A percentile compares a stretch with the other conserved stretches of the same genome.
Conservation (phyloP, 2,113 vertebrate species). For the Tympanuchus pallidicinctus region DNA sequence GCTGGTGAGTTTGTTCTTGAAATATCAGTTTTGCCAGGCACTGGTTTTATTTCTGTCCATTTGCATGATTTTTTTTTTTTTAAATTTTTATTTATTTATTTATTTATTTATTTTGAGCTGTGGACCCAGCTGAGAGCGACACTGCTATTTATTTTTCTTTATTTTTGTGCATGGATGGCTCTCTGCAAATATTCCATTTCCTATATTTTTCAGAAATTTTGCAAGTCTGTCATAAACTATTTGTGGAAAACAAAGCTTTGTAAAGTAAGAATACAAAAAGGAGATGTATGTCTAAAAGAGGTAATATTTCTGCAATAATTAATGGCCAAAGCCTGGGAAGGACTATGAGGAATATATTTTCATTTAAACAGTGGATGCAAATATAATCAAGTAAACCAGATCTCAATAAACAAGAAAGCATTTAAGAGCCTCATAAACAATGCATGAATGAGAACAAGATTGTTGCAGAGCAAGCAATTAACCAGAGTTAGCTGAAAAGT, state of each 20-base stretch:
- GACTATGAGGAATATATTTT: neutral
- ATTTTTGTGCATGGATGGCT: neutral
- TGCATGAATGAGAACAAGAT: conserved; percentile 37
- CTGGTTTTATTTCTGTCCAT: neutral
- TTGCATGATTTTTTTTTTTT: neutral
- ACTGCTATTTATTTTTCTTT: neutral
- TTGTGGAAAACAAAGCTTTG: neutral
- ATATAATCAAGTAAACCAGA: neutral
- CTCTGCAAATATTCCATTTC: neutral
- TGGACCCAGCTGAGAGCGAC: neutral
- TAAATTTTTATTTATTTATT: neutral
- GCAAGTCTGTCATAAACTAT: neutral
- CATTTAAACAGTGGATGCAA: neutral
- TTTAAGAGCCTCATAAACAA: conserved; percentile 54
- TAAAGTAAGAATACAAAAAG: neutral
- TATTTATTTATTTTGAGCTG: neutral
- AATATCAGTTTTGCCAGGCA: neutral
- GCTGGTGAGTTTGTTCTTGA: neutral
- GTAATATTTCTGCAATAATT: neutral
- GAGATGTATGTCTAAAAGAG: neutral
- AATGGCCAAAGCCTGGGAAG: neutral
- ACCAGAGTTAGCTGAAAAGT: neutral
- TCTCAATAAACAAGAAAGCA: neutral
- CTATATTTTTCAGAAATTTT: neutral
- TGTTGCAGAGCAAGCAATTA: conserved; percentile 16